phyloP scores from a whole-genome alignment of 2,888 invertebrate species.

The Trachelus stipa region DNA sequence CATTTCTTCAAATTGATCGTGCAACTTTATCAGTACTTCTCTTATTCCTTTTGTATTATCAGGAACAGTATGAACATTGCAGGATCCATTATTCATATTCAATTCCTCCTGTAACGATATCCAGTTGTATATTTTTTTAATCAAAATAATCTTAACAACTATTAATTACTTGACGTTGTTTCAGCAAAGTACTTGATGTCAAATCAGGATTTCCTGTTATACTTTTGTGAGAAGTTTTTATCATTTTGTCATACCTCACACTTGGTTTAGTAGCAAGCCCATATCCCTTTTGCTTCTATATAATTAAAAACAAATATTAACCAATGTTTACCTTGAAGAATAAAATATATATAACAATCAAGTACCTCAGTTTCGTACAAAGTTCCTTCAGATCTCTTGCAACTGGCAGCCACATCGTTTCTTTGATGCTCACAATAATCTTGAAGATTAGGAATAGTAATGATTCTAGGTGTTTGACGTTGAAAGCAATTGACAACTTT shows the following conservation, averaged over 20 bases:
- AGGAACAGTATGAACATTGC: neutral
- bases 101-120: slow-evolving; percentile 20
- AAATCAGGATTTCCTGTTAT: slow-evolving; percentile 17
- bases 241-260: neutral
- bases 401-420: neutral
- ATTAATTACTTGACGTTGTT: slow-evolving; percentile 30
- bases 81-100: slow-evolving; percentile 14
- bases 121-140: neutral
- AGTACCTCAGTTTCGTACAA: neutral
- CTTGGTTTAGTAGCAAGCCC: neutral
- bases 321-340: neutral
- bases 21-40: slow-evolving; percentile 49
- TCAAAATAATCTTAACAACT: neutral
- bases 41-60: slow-evolving; percentile 42
- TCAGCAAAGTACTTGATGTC: slow-evolving; percentile 30
- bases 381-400: neutral
- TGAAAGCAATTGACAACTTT: neutral
- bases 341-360: neutral
- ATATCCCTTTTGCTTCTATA: neutral
- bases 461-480: slow-evolving; percentile 10
- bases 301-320: neutral
- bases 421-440: slow-evolving; percentile 5
- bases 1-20: slow-evolving; percentile 55
- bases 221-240: slow-evolving; percentile 19
- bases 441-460: slow-evolving; percentile 15